phyloP scores from a whole-genome alignment of 1,140 invertebrate species.

The Nebria ingens region DNA sequence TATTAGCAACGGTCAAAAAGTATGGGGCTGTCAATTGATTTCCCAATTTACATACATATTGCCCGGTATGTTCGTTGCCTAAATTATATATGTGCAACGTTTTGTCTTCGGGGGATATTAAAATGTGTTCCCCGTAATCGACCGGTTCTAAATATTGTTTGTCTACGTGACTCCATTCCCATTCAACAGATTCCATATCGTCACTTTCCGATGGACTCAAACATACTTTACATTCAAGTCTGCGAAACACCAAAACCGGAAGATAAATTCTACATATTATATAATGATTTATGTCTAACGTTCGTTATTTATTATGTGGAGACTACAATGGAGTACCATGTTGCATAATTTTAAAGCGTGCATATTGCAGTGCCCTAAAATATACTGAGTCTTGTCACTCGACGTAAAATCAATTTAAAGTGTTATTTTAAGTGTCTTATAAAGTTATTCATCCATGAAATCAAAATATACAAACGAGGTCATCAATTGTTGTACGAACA shows the following conservation, averaged over 20 bases:
- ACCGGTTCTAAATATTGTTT: slow-evolving; percentile 25
- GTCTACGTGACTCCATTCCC: slow-evolving; percentile 33
- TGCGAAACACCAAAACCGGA: no score
- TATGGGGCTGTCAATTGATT: slow-evolving; percentile 32
- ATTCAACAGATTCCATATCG: slow-evolving; percentile 31
- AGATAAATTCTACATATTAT: slow-evolving; percentile 1
- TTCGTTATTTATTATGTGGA: no score
- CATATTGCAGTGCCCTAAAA: no score
- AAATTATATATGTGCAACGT: slow-evolving; percentile 39
- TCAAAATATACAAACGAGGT: no score
- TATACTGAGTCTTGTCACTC: no score
- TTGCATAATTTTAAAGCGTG: no score
- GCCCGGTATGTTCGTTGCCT: slow-evolving; percentile 34
- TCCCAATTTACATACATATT: slow-evolving; percentile 40
- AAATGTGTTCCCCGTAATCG: slow-evolving; percentile 32
- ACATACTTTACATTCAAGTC: slow-evolving; percentile 42
- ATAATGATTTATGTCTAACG: no score
- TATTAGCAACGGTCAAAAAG: slow-evolving; percentile 38
- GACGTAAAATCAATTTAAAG: no score
- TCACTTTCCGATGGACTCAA: slow-evolving; percentile 35
- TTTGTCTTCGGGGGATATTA: slow-evolving; percentile 34
- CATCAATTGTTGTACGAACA: no score
- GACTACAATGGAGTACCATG: no score
- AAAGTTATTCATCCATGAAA: no score
- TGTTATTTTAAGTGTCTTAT: no score